These are phyloP conservation scores for Drosophila kohkoa DNA, from an alignment of 1,140 invertebrate species.

Conservation along the genomic window DNA sequence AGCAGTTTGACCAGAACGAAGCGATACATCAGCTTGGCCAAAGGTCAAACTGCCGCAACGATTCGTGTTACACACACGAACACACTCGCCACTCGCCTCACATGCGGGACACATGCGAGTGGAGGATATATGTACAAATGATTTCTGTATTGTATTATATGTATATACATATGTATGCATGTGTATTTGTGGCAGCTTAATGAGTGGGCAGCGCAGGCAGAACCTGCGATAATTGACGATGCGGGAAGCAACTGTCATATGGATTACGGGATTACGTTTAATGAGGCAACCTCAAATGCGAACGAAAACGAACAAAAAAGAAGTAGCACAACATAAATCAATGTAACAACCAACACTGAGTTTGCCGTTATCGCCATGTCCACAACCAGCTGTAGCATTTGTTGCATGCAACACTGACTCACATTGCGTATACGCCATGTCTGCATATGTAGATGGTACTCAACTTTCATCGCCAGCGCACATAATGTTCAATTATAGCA, in stretches of 20 bases:
- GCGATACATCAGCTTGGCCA: conserved; percentile 28
- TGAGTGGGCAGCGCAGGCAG: conserved; percentile 6
- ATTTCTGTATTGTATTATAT: neutral
- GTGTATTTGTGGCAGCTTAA: conserved; percentile 3
- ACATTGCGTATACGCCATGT: conserved; percentile 26
- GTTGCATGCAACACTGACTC: conserved; percentile 24
- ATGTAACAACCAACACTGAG: conserved; percentile 10
- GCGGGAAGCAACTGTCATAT: conserved; percentile 44
- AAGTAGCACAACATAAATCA: conserved; percentile 19
- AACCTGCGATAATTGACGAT: conserved; percentile 36
- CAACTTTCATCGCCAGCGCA: conserved; percentile 48
- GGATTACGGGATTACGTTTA: conserved; percentile 57
- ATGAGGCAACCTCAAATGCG: conserved; percentile 41
- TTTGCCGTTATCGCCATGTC: conserved; percentile 33
- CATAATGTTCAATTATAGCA: conserved; percentile 56
- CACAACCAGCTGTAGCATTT: conserved; percentile 55
- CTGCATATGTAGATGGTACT: conserved; percentile 16
- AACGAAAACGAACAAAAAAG: conserved; percentile 1
- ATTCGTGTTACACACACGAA: conserved; percentile 15
- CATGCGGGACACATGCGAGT: conserved; percentile 13
- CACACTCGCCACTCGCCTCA: neutral
- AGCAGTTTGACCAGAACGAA: conserved; percentile 4
- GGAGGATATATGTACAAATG: neutral
- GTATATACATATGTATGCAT: neutral
- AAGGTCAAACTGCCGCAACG: conserved; percentile 51